Base-by-base conservation (phyloP, 1,140 invertebrate species). In the Helicoverpa armigera region DNA sequence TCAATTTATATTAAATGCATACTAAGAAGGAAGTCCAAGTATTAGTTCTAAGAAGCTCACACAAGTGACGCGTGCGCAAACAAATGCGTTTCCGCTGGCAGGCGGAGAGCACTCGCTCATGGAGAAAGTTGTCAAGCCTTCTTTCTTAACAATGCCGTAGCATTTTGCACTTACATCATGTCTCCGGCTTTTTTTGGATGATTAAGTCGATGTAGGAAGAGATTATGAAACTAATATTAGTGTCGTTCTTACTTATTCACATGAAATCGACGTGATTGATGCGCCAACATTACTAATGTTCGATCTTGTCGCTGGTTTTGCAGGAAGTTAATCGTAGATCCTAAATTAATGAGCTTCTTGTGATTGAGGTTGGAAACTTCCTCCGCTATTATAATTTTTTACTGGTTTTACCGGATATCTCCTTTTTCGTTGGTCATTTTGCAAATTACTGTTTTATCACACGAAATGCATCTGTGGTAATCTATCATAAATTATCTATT, bases 121-220 rank as follows among this genome's bases (percentile, higher is more conserved):
- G 82, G 82, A 83, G 83, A 87, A 87, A 86, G 86, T 86, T 83
- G 77, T 76, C 35, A 72, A 83, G 69, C 65, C 82, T 81, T 85
- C 80, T 81, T 82, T 82, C 72, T 83, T 77, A 79, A 86, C 85
- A 83, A 82, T 81, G 74, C 67, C 53, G 29, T 56, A 58, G 63
- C 51, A 77, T 53, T 77, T 77, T 65, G 61, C 75, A 13, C 53
- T 77, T 77, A 77, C 29, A 67, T 77, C 61, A 77, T 53, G 50
- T 65, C 18, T 29, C 61, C 43, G 29, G 75, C 14, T 67, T 77
- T 77, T 60, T 77, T 77, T 77, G 73, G 75, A 67, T 77, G 75
- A 65, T 77, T 77, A 43, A 77, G 29, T 48, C 60, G 61, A 77
- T 67, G 75, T 67, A 77, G 75, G 75, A 77, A 77, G 50, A 67